Evolutionary conservation across 2,113 vertebrate genomes (phyloP).

Genomic region (Nycticebus coucang): DNA sequence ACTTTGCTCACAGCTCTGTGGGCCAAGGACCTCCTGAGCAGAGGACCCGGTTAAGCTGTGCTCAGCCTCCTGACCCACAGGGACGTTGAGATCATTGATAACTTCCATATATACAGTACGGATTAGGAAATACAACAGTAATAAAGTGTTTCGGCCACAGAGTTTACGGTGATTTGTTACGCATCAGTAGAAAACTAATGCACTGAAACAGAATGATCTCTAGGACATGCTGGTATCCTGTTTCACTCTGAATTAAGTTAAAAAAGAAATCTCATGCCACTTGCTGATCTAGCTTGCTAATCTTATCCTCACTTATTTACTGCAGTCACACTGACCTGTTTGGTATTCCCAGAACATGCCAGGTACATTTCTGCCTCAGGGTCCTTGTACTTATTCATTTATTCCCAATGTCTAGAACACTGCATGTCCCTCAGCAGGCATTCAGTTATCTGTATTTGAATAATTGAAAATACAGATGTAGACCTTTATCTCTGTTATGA

Average conservation of each 20-base stretch:
- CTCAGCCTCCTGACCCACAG: neutral
- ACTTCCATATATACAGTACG: neutral
- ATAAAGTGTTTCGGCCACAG: neutral
- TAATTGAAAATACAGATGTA: neutral
- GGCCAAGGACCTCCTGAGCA: neutral
- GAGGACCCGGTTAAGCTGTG: neutral
- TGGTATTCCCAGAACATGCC: neutral
- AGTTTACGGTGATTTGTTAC: neutral
- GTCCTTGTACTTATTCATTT: neutral
- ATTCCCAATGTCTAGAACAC: neutral
- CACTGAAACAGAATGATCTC: neutral
- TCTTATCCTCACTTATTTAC: neutral
- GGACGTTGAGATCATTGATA: too few species aligned
- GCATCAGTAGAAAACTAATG: neutral
- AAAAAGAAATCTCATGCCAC: neutral
- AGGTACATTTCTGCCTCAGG: neutral
- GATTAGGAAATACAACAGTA: neutral
- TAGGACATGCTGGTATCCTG: neutral
- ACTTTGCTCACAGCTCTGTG: neutral
- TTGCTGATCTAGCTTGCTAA: neutral
- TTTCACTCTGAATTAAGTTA: neutral
- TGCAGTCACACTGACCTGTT: neutral
- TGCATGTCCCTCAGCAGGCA: neutral
- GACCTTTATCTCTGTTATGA: neutral
- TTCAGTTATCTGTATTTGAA: neutral